Base-by-base conservation (phyloP, 2,797 vertebrate species). In the Taenioides sp. region DNA sequence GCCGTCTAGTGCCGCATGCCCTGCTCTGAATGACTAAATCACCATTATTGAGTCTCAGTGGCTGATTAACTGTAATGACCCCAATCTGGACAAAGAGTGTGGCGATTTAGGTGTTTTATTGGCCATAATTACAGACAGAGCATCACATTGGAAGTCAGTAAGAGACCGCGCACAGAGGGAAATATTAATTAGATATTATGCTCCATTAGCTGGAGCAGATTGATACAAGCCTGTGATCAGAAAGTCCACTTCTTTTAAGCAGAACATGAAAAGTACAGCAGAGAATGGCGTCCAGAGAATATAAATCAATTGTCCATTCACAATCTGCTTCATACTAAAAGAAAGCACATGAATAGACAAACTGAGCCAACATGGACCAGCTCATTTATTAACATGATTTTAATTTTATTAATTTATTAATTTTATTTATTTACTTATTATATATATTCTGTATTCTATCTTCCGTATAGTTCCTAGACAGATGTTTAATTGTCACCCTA, bases 111-210 rank as follows among this genome's bases (percentile, higher is more conserved):
- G 61, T 67, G 18, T 76, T 86, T 89, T 87, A 93, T 92, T 89
- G 81, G 84, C 69, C 50, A 47, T 92, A 91, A 93, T 94, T 90
- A 75, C 86, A 81, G 83, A 67, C 81, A 85, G 85, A 87, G 80
- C 82, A 82, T 84, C 82, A 54, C 86, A 86, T 92, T 77, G 75
- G 86, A 76, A 88, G 83, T 89, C 87, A 31, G 85, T 72, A 66
- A 79, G 86, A 81, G 79, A 66, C 52, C 0, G 76, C 76, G 82
- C 58, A 47, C 54, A 76, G 69, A 49, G 71, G 68, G 83, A 89
- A 91, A 92, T 93, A 84, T 80, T 86, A 90, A 92, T 92, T 75
- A 61, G 77, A 65, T 55, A 90, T 92, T 93, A 92, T 67, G 73
- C 72, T 86, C 78, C 55, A 88, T 92, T 92, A 92, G 81, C 68